A percentile compares a stretch with the other conserved stretches of the same genome.
These are phyloP conservation scores for Corynorhinus townsendii DNA, from an alignment of 2,113 vertebrate species.

Conservation along the genomic window DNA sequence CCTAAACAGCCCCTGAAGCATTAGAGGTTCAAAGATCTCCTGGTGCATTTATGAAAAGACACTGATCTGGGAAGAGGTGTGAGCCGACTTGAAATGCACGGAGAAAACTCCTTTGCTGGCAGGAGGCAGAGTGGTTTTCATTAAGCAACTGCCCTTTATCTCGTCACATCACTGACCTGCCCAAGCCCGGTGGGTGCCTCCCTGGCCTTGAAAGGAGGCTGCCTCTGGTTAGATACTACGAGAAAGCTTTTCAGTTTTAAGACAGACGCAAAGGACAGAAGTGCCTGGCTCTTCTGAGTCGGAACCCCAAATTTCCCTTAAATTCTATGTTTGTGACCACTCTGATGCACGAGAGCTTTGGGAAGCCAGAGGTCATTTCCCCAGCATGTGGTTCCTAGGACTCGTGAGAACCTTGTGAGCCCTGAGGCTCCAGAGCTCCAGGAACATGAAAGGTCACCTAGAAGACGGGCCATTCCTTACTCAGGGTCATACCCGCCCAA, in stretches of 20 bases:
- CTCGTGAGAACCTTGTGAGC: background rate
- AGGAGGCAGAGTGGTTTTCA: slow-evolving; percentile 72
- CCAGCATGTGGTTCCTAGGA: background rate
- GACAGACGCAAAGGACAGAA: background rate
- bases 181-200: background rate
- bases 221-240: background rate
- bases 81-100: slow-evolving; percentile 60
- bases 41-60: slow-evolving; percentile 71
- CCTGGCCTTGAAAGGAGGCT: slow-evolving; percentile 1
- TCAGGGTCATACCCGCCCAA: background rate
- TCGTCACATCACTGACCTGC: slow-evolving; percentile 58
- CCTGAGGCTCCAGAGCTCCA: background rate
- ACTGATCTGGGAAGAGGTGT: slow-evolving; percentile 71
- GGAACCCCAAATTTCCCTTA: background rate
- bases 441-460: background rate
- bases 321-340: background rate
- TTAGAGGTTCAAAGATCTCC: slow-evolving; percentile 73
- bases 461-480: background rate
- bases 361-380: background rate
- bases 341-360: background rate
- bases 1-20: slow-evolving; percentile 73
- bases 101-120: slow-evolving; percentile 67
- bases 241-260: slow-evolving; percentile 27
- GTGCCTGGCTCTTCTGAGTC: background rate
- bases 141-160: slow-evolving; percentile 70